Base-by-base conservation (phyloP, 1,140 invertebrate genomes). In the Hylaeus anthracinus region DNA sequence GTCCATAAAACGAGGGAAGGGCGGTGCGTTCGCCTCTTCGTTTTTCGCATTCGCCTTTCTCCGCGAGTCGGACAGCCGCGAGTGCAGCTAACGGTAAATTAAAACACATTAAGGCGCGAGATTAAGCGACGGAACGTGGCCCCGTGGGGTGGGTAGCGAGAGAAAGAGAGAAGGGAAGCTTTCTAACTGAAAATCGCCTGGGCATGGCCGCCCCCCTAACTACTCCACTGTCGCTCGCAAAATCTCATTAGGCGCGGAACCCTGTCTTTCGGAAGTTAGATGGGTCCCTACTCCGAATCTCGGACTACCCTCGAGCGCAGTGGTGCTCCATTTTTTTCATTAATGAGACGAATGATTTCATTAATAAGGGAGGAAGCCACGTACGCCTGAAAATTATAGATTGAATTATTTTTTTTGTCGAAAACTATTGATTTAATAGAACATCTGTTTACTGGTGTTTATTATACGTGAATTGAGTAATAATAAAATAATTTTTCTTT, bases 41-140 rank as follows among this genome's bases (percentile, higher is more conserved):
- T 79, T 82, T 26, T 61, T 58, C 60, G 58, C 60, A 39, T 26
- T 73, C 58, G 65, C 82, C 76, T 83, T 85, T 86, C 71, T 86
- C 75, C 56, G 41, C 79, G 78, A 60, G 5, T 26, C 58, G 65
- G 63, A 58, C 70, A 83, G 60, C 53, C 63, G 56, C 72, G 77
- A 81, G 80, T 79, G 78, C 78, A 69, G 60, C 65, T 88, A 88
- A 88, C 86, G 86, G 86, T 88, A 89, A 85, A 88, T 86, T 83
- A 86, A 87, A 88, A 86, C 84, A 83, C 81, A 82, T 86, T 88
- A 86, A 86, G 45, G 12, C 5, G 51, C 51, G 51, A 37, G 26
- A 64, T 58, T 55, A 58, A 67, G 53, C 43, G 15, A 39, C 56
- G 37, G 4, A 51, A 48, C 9, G 3, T 26, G 26, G 12, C 10